Evolutionary conservation across 2,113 vertebrate genomes (phyloP).

Genomic region (Podarcis muralis): DNA sequence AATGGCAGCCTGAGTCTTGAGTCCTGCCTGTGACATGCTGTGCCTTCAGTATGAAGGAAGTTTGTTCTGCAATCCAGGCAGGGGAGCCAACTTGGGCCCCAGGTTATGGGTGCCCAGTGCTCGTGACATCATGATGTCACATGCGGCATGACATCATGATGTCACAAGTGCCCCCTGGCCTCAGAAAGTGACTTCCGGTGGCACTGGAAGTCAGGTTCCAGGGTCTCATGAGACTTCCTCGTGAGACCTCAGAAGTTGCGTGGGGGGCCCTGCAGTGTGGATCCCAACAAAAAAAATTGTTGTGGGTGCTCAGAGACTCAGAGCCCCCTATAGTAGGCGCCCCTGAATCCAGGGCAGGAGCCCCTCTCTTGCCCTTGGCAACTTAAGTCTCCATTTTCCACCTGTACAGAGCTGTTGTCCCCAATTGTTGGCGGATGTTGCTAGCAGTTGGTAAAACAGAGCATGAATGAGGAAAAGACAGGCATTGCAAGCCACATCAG

Average conservation of each 20-base stretch:
- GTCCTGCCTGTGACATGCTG: neutral
- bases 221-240: no score
- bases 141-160: no score
- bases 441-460: neutral
- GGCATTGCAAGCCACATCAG: no score
- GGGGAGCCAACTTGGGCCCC: no score
- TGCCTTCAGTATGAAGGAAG: neutral
- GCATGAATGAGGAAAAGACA: neutral
- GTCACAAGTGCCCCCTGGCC: no score
- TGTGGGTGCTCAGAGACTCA: no score
- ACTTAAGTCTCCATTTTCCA: neutral
- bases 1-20: neutral
- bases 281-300: no score
- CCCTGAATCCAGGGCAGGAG: neutral
- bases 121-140: no score
- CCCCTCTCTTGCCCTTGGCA: neutral
- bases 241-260: no score
- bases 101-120: no score
- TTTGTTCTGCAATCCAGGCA: neutral
- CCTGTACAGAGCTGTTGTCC: neutral
- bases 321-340: neutral
- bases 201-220: no score
- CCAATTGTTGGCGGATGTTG: neutral
- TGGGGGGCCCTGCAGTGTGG: no score
- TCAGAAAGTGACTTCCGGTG: neutral